Evolutionary conservation across 2,797 vertebrate species (phyloP).

Genomic region (Petrocephalus schoutedeni): DNA sequence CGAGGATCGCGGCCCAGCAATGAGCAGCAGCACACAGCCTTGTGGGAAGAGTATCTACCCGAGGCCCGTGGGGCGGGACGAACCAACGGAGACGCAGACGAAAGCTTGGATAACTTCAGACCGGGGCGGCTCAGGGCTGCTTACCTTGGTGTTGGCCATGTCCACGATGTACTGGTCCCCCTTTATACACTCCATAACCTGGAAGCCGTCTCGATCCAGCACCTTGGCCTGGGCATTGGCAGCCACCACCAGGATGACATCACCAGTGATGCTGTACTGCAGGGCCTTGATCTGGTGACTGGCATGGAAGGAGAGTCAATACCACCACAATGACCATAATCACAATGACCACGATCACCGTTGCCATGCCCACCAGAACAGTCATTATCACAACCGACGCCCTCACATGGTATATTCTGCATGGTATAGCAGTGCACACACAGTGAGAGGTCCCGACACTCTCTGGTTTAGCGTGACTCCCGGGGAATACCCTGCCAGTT

Average conservation of each 20-base stretch:
- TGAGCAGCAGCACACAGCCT: no score
- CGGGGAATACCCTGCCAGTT: not conserved
- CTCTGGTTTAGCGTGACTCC: not conserved
- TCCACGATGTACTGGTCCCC: conserved; percentile 98
- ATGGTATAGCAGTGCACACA: not conserved
- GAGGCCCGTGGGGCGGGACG: not conserved
- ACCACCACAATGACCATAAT: not conserved
- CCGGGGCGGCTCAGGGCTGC: not conserved
- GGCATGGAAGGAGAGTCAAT: not conserved
- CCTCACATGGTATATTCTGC: not conserved
- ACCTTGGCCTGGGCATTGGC: conserved; percentile 95
- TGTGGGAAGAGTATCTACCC: not conserved
- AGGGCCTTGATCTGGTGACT: conserved; percentile 92
- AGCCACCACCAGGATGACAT: conserved; percentile 88
- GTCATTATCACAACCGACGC: not conserved
- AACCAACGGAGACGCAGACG: not conserved
- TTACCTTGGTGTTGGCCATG: conserved; percentile 97
- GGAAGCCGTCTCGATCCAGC: conserved; percentile 93
- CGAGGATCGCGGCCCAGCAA: no score
- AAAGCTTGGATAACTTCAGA: not conserved
- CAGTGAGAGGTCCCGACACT: not conserved
- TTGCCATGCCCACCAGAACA: not conserved
- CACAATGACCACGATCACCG: not conserved
- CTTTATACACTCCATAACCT: conserved; percentile 91
- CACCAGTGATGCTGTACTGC: conserved; percentile 91